These are phyloP conservation scores for Trematocara nigrifrons DNA, from an alignment of 2,113 vertebrate genomes.

Conservation along the genomic window DNA sequence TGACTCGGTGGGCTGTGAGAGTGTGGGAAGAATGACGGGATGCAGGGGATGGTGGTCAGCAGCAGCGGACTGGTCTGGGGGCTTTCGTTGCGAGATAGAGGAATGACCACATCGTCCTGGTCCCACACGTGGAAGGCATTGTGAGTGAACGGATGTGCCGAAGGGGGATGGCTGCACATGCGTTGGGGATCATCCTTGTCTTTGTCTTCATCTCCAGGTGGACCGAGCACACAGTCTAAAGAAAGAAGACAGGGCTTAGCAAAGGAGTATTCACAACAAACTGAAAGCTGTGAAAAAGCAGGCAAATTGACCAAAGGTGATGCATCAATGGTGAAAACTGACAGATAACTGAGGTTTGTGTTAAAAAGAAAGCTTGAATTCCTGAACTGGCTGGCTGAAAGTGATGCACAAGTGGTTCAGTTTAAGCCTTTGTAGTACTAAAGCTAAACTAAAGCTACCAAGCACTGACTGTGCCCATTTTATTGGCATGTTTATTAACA, in stretches of 20 bases:
- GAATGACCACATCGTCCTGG: constrained; percentile 69
- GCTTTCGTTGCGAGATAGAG: constrained; percentile 45
- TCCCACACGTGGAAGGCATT: constrained; percentile 79
- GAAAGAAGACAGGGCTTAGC: neutral
- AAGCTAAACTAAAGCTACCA: neutral
- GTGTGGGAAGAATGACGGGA: constrained; percentile 70
- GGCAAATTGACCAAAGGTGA: neutral
- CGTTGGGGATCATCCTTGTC: constrained; percentile 24
- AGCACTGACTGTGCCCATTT: neutral
- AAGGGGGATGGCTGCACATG: constrained; percentile 19
- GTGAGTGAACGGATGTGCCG: constrained; percentile 50
- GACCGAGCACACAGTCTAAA: constrained; percentile 76
- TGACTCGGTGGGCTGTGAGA: constrained; percentile 33
- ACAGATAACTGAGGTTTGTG: neutral
- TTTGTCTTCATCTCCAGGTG: constrained; percentile 53
- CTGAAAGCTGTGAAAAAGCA: neutral
- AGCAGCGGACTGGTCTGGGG: constrained; percentile 62
- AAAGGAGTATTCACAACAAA: neutral
- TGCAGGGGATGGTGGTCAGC: constrained; percentile 65
- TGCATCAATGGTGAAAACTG: neutral
- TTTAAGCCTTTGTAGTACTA: neutral
- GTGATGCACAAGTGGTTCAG: neutral
- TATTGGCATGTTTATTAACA: neutral
- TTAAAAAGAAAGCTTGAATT: neutral
- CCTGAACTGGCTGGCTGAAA: neutral